Percentiles rank a stretch among this genome's conserved stretches.
These are phyloP conservation scores for Steatocranus sp. DNA, from an alignment of 2,797 vertebrate species.

Conservation along the genomic window DNA sequence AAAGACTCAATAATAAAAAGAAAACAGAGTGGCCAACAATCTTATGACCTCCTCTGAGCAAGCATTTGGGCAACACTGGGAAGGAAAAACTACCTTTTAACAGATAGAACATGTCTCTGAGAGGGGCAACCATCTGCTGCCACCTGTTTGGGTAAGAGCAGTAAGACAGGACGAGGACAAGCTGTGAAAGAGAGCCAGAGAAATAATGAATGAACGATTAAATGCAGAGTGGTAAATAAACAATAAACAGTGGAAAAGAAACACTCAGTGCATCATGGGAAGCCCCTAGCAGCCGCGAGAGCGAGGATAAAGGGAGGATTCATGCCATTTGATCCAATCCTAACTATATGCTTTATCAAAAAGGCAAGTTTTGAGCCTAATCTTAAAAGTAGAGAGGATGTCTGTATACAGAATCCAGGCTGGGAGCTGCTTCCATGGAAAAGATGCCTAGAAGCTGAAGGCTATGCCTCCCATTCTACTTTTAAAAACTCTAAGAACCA, in stretches of 20 bases:
- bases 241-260: background rate
- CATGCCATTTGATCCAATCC: background rate
- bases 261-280: background rate
- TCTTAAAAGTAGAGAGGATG: background rate
- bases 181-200: background rate
- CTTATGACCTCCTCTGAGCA: background rate
- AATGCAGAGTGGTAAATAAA: background rate
- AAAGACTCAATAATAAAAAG: background rate
- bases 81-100: background rate
- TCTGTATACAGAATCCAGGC: background rate
- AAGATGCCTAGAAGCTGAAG: background rate
- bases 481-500: background rate
- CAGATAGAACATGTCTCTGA: background rate
- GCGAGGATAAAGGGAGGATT: background rate
- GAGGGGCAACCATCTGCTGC: background rate
- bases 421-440: background rate
- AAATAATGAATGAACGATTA: background rate
- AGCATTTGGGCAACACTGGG: background rate
- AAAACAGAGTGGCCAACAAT: background rate
- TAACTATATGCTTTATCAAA: background rate
- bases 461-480: background rate
- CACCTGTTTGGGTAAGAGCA: background rate
- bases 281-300: background rate
- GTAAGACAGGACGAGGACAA: background rate
- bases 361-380: background rate